phyloP scores from a whole-genome alignment of 30 jellyfish, hydroid and myxozoan species.

The Nemopilema nomurai region DNA sequence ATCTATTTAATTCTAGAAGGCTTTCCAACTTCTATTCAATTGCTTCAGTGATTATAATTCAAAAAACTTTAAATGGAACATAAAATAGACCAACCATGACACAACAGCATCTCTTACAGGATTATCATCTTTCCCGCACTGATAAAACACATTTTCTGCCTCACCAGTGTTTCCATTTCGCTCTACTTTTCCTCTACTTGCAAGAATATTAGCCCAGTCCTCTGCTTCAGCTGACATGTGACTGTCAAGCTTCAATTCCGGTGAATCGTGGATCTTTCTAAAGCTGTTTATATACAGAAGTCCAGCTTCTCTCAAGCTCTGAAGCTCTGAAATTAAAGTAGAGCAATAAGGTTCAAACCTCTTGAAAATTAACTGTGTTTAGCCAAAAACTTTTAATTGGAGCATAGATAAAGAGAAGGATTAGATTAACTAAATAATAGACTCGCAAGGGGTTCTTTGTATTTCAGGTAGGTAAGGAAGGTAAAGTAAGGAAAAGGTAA shows the following conservation, averaged over 20 bases:
- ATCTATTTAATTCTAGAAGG: too few species aligned
- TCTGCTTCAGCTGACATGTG: conserved; percentile 79
- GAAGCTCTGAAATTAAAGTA: conserved; percentile 66
- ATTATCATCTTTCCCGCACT: conserved; percentile 50
- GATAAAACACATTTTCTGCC: conserved; percentile 60
- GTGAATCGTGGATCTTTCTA: conserved; percentile 60
- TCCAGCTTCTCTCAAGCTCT: conserved; percentile 42
- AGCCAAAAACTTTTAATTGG: too few species aligned
- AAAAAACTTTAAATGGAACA: too few species aligned
- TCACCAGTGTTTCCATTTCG: conserved; percentile 53
- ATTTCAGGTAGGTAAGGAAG: too few species aligned
- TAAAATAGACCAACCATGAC: conserved; percentile 42
- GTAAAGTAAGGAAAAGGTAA: too few species aligned
- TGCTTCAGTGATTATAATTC: too few species aligned
- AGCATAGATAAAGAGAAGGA: too few species aligned
- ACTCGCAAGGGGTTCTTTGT: too few species aligned
- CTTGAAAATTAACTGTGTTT: too few species aligned
- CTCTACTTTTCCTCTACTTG: conserved; percentile 74
- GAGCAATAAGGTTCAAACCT: too few species aligned
- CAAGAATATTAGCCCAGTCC: conserved; percentile 71
- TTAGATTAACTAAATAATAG: too few species aligned
- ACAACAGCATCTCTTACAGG: conserved; percentile 67
- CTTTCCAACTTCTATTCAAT: too few species aligned
- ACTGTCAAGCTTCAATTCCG: conserved; percentile 55
- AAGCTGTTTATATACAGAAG: conserved; percentile 50